phyloP scores from a whole-genome alignment of 2,113 vertebrate species.

The Craseonycteris thonglongyai region DNA sequence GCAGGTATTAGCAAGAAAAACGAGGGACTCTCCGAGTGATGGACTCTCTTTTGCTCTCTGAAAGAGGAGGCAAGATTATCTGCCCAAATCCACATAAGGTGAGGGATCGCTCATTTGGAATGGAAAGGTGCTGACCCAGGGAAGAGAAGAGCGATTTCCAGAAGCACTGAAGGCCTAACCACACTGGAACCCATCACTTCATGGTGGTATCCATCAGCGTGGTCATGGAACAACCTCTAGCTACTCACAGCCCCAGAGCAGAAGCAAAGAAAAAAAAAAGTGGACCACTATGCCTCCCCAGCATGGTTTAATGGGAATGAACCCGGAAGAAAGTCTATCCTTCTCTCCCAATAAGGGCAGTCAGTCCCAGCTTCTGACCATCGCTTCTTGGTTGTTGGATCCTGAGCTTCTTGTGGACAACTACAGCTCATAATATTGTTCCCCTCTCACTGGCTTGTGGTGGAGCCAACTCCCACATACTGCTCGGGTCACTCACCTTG shows the following conservation, averaged over 20 bases:
- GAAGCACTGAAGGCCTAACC: background rate
- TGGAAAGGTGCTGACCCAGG: background rate
- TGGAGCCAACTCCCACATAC: background rate
- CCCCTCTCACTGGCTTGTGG: background rate
- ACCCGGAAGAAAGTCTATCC: background rate
- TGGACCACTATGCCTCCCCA: background rate
- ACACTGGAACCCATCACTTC: background rate
- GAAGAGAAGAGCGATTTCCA: background rate
- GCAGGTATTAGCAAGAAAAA: background rate
- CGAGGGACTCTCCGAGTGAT: background rate
- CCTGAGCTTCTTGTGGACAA: background rate
- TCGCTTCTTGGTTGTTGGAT: background rate
- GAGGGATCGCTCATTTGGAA: background rate
- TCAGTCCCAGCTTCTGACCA: background rate
- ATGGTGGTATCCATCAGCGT: fast-evolving
- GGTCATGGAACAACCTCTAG: background rate
- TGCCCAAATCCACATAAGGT: background rate
- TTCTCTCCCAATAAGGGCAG: background rate
- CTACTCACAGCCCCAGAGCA: background rate
- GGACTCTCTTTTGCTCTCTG: background rate
- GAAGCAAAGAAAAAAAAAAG: background rate
- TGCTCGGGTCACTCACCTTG: background rate
- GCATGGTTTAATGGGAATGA: fast-evolving
- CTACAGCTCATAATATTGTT: background rate
- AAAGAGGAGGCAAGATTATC: background rate